A percentile compares a stretch with the other conserved stretches of the same genome.
Conservation (phyloP, 2,113 vertebrate species). For the Sitta europaea region DNA sequence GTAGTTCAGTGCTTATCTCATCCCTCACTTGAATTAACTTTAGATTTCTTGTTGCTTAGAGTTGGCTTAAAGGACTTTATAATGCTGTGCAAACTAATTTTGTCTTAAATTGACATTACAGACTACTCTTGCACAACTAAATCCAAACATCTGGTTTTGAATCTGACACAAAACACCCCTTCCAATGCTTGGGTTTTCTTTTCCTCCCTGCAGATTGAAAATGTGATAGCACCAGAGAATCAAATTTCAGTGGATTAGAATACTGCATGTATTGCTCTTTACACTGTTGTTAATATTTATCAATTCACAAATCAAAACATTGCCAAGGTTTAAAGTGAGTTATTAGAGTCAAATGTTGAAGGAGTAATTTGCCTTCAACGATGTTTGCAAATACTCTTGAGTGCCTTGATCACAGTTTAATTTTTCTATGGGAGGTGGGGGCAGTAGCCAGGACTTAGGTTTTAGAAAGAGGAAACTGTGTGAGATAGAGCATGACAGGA, state of each 20-base stretch:
- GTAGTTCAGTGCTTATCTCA: slow-evolving; percentile 70
- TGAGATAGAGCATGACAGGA: neutral
- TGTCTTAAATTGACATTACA: neutral
- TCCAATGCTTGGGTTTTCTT: neutral
- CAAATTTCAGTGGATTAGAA: neutral
- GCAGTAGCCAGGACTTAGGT: neutral
- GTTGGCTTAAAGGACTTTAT: slow-evolving; percentile 81
- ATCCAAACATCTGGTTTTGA: neutral
- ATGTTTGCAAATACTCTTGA: neutral
- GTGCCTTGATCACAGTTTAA: neutral
- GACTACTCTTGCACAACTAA: neutral
- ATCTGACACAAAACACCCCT: neutral
- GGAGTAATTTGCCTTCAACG: neutral
- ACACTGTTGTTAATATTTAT: neutral
- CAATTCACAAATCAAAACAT: neutral
- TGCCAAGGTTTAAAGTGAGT: neutral
- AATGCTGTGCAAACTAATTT: slow-evolving; percentile 14
- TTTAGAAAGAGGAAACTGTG: neutral
- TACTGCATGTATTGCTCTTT: neutral
- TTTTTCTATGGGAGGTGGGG: neutral
- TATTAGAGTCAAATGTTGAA: neutral
- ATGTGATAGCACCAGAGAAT: neutral
- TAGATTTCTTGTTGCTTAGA: slow-evolving; percentile 70
- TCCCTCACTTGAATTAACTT: slow-evolving; percentile 65
- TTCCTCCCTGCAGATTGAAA: neutral